Base-by-base conservation (phyloP, 2,113 vertebrate species). In the Psittacara wagleri region DNA sequence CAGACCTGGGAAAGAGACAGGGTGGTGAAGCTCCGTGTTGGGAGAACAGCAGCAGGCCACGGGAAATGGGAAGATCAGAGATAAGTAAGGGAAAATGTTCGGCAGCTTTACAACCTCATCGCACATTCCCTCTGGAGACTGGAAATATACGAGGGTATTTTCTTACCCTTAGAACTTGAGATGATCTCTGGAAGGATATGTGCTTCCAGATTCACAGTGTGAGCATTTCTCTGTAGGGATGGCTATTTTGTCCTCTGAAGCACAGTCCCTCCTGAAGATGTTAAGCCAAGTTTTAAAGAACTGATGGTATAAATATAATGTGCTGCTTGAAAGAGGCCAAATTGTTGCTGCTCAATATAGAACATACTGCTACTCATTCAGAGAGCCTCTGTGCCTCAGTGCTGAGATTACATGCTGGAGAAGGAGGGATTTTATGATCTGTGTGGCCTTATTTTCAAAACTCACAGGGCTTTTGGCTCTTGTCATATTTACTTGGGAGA, bases 61-160 rank as follows among this genome's bases (percentile, higher is more conserved):
- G 95, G 95, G 95, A 96, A 96, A 88, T 17, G 2, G 22, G 27
- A 66, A 94, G 95, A 93, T 95, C 92, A 89, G 90, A 96, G 95
- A 96, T 95, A 92, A 96, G 83, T 12, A 7, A 69, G 83, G 44
- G 68, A 95, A 90, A 91, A 33, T 4, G 33, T 72, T 48, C 8
- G 0, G 33, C 83, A 83, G 39, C 89, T 90, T 67, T 39, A 68
- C 51, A 90, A 90, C 44, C 72, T 83, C 54, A 39, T 89, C 0
- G 0, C 52, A 9, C 41, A 1, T 79, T 87, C 77, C 57, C 90
- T 87, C 79, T 37, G 31, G 86, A 92, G 88, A 27, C 64, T 41
- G 61, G 82, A 72, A 64, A 13, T 68, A 12, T 18, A 62, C 7
- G 70, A 85, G 81, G 28, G 46, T 51, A 25, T 82, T 35, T 79